Evolutionary conservation across 37 sponge, comb jelly and placozoan species (phyloP).

Genomic region (Halisarca cf. caerulea): DNA sequence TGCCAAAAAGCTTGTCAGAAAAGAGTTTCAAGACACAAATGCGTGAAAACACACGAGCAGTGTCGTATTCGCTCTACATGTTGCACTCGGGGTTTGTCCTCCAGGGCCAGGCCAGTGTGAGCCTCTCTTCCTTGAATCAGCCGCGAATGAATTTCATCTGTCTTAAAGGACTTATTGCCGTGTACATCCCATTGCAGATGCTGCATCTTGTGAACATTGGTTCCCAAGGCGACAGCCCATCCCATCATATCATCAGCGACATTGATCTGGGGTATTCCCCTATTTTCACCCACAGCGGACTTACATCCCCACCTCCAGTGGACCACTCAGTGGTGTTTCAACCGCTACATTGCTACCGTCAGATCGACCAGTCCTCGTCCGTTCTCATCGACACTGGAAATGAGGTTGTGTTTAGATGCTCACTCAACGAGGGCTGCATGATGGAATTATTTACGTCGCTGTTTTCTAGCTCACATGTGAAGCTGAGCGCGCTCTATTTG

Average conservation of each 20-base stretch:
- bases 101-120: slow-evolving; percentile 15
- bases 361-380: neutral
- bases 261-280: neutral
- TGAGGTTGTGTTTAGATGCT: neutral
- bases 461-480: neutral
- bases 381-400: neutral
- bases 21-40: slow-evolving; percentile 7
- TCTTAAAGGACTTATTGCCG: neutral
- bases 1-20: neutral
- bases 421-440: neutral
- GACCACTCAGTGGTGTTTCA: neutral
- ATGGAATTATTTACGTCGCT: neutral
- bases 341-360: neutral
- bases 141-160: slow-evolving; percentile 3
- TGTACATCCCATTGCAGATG: slow-evolving; percentile 14
- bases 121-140: neutral
- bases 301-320: neutral
- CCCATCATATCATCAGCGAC: neutral
- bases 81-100: slow-evolving; percentile 4
- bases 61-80: neutral
- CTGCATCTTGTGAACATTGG: slow-evolving; percentile 16
- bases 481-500: neutral
- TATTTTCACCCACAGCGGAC: neutral
- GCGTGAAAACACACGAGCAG: neutral
- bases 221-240: neutral